phyloP scores from a whole-genome alignment of 92 coral and sea anemone genomes.

The Ricordea florida region DNA sequence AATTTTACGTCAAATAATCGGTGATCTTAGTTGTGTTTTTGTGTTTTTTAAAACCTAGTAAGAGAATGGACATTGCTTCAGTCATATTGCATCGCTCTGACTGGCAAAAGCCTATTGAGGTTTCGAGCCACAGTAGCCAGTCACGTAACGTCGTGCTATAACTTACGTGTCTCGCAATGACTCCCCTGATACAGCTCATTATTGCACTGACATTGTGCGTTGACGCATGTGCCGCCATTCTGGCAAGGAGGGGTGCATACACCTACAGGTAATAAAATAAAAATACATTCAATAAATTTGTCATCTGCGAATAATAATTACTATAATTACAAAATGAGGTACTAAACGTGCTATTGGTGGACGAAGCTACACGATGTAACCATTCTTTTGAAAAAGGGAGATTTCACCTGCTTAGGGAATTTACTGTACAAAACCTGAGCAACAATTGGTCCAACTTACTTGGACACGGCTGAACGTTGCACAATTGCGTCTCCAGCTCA shows the following conservation, averaged over 20 bases:
- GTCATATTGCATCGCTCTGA: too few relatives aligned
- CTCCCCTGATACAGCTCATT: slow-evolving; percentile 88
- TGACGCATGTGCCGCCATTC: slow-evolving; percentile 86
- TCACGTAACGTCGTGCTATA: too few relatives aligned
- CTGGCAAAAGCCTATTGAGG: too few relatives aligned
- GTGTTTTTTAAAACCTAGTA: too few relatives aligned
- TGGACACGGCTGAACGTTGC: slow-evolving; percentile 87
- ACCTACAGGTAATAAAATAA: slow-evolving; percentile 39
- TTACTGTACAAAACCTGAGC: neutral
- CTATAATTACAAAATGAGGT: neutral
- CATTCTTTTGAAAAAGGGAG: neutral
- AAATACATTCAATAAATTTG: neutral
- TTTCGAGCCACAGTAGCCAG: too few relatives aligned
- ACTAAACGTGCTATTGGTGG: neutral
- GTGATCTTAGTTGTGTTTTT: too few relatives aligned
- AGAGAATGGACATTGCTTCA: too few relatives aligned
- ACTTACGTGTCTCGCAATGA: slow-evolving; percentile 84
- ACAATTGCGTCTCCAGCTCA: slow-evolving; percentile 73
- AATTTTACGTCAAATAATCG: too few relatives aligned
- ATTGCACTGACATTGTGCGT: slow-evolving; percentile 79
- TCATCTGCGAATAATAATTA: too few relatives aligned
- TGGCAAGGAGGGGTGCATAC: slow-evolving; percentile 87
- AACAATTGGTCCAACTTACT: slow-evolving; percentile 57
- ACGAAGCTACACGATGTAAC: neutral
- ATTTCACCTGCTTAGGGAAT: too few relatives aligned